Evolutionary conservation across 2,113 vertebrate species (phyloP), one percentile per base, ranked within the genome.

Genomic region (Phocoena sinus): DNA sequence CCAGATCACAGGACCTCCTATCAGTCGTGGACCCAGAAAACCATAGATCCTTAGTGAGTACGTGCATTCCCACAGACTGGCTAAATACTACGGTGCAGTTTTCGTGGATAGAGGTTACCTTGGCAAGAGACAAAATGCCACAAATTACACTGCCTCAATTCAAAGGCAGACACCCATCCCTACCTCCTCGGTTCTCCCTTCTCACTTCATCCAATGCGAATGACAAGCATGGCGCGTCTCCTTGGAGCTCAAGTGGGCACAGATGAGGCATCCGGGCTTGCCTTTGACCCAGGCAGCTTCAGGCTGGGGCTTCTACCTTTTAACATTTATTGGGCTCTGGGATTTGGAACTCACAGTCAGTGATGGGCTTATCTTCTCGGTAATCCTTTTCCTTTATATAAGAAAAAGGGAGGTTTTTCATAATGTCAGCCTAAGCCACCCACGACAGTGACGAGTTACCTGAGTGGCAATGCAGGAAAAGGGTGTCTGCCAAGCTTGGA

Each of bases 11-110:
- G 58, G 60, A 50, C 44, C 41, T 50, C 58, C 90, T 90, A 18
- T 0, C 56, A 47, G 41, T 93, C 3, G 38, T 31, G 84, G 21
- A 76, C 74, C 60, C 63, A 26, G 15, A 58, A 33, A 31, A 60
- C 25, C 80, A 82, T 18, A 41, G 58, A 62, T 74, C 26, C 74
- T 44, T 89, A 92, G 0, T 94, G 58, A 94, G 70, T 23, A 0
- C 12, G 26, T 84, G 97, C 96, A 95, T 96, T 96, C 21, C 89
- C 92, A 88, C 41, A 97, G 58, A 60, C 84, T 97, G 68, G 77
- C 84, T 89, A 89, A 94, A 94, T 95, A 91, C 84, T 97, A 53
- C 1, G 0, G 41, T 38, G 71, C 18, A 41, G n/a, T 67, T 89
- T 18, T 53, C 90, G 91, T 65, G 21, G 20, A 25, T 53, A 81